phyloP scores from a whole-genome alignment of 2,113 vertebrate genomes.

The Tretioscincus oriximinensis region DNA sequence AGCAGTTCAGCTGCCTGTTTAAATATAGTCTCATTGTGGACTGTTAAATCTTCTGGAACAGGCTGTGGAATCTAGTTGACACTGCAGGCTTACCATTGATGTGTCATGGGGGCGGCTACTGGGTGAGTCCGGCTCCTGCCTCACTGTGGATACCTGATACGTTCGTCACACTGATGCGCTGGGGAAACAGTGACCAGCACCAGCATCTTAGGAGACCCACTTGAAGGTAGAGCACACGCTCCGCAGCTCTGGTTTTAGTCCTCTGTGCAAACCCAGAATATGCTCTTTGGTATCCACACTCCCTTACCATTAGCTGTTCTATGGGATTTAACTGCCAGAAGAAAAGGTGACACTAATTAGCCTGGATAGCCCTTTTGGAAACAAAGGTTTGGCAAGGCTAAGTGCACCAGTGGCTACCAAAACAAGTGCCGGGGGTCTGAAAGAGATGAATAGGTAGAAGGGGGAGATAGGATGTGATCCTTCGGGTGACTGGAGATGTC shows the following conservation, averaged over 20 bases:
- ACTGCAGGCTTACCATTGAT: conserved; percentile 7
- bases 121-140: conserved; percentile 25
- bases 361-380: too few species aligned
- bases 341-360: too few species aligned
- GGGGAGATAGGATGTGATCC: too few species aligned
- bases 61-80: conserved; percentile 11
- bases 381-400: too few species aligned
- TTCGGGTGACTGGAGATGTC: too few species aligned
- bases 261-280: not conserved
- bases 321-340: too few species aligned
- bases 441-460: too few species aligned
- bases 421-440: too few species aligned
- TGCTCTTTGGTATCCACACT: not conserved
- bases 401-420: too few species aligned
- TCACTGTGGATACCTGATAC: accelerated
- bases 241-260: too few species aligned
- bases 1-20: conserved; percentile 68
- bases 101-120: conserved; percentile 42
- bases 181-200: not conserved
- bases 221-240: too few species aligned
- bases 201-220: not conserved
- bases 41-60: conserved; percentile 30
- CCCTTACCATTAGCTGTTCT: too few species aligned
- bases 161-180: not conserved
- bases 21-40: conserved; percentile 72